A percentile compares a stretch with the other conserved stretches of the same genome.
Conservation (phyloP, 2,888 invertebrate genomes). For the Exocentrus adspersus region DNA sequence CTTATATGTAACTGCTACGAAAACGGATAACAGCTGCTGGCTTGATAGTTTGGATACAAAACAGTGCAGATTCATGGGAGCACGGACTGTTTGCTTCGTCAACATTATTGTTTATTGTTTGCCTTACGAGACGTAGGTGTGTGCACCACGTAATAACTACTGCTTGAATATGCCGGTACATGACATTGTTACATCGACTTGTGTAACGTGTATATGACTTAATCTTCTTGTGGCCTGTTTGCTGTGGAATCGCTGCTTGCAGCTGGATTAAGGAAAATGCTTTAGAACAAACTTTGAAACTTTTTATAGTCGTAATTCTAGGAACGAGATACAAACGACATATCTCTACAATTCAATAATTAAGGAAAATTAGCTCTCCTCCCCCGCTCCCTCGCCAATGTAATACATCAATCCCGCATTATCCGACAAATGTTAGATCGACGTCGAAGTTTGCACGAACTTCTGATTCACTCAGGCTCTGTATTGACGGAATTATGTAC, state of each 20-base stretch:
- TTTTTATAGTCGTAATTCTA: no score
- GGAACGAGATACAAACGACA: no score
- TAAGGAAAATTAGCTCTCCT: no score
- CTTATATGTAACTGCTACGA: neutral
- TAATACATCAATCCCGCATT: no score
- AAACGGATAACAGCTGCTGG: neutral
- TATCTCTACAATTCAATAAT: no score
- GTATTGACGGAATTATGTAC: slow-evolving; percentile 5
- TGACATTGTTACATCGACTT: neutral
- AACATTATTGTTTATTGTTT: slow-evolving; percentile 15
- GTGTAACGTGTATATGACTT: neutral
- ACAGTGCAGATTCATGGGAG: neutral
- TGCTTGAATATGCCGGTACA: slow-evolving; percentile 1
- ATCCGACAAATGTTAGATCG: neutral
- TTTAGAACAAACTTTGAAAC: no score
- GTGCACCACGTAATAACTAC: neutral
- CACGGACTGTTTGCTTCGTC: slow-evolving; percentile 8
- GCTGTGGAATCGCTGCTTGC: no score
- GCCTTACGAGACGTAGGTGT: slow-evolving; percentile 1
- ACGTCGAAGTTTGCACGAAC: slow-evolving; percentile 1
- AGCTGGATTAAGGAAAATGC: no score
- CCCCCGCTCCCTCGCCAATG: no score
- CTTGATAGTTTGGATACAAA: slow-evolving; percentile 9
- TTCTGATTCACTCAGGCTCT: slow-evolving; percentile 2
- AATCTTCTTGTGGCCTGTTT: neutral